A percentile compares a stretch with the other conserved stretches of the same genome.
Evolutionary conservation across 2,888 invertebrate species (phyloP).

Genomic region (Helicoverpa assulta): DNA sequence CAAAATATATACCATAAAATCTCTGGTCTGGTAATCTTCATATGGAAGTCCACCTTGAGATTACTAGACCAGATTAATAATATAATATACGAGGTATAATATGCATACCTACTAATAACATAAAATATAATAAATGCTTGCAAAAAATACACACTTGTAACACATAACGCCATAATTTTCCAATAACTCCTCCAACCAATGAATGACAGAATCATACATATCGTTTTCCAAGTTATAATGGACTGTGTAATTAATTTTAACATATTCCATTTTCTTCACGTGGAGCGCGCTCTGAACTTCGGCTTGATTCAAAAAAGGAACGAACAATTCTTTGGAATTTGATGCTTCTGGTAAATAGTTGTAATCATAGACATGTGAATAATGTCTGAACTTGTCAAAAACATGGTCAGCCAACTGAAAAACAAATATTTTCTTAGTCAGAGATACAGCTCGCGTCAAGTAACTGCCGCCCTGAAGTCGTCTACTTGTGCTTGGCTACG

Average conservation of each 20-base stretch:
- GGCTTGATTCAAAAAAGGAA: constrained; percentile 30
- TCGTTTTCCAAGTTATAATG: rapidly evolving
- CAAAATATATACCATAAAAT: not conserved
- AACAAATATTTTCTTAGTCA: not conserved
- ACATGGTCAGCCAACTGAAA: not conserved
- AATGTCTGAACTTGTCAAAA: not conserved
- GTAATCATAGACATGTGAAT: not conserved
- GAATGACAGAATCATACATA: constrained; percentile 32
- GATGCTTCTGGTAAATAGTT: constrained; percentile 1
- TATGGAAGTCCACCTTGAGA: no score
- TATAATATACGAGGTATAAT: no score
- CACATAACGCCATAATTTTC: constrained; percentile 54
- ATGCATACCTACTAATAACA: no score
- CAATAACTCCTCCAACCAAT: constrained; percentile 59
- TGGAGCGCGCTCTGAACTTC: constrained; percentile 48
- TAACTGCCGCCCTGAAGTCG: no score
- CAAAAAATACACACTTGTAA: constrained; percentile 26
- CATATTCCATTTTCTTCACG: not conserved
- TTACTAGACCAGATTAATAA: no score
- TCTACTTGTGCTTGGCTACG: no score
- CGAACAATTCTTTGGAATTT: not conserved
- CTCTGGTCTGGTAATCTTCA: no score
- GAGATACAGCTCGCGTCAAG: no score
- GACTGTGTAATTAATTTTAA: rapidly evolving
- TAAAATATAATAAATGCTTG: no score